phyloP scores from a whole-genome alignment of 2,797 vertebrate species.

The Uromys caudimaculatus region DNA sequence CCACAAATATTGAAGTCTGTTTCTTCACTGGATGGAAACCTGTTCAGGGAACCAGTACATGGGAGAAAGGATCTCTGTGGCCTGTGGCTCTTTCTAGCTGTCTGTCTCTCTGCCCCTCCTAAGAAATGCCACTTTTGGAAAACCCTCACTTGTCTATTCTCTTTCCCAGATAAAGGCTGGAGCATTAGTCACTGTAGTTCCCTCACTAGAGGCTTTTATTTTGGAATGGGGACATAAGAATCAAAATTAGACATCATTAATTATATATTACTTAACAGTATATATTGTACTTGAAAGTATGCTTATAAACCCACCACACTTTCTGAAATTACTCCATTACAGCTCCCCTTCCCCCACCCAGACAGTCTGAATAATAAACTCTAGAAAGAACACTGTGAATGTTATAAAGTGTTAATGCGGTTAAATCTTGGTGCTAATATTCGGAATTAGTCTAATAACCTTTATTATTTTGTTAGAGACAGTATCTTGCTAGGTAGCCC shows the following conservation, averaged over 20 bases:
- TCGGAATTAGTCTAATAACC: background rate
- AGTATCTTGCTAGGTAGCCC: background rate
- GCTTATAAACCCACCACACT: background rate
- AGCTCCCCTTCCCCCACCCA: background rate
- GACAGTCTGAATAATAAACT: constrained; percentile 55
- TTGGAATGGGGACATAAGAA: background rate
- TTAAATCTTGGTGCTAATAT: constrained; percentile 31
- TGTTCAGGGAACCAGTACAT: background rate
- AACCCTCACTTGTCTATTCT: background rate
- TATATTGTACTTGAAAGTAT: background rate
- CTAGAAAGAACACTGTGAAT: constrained; percentile 12
- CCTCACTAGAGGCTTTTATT: constrained; percentile 7
- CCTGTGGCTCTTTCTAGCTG: background rate
- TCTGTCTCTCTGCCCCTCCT: background rate
- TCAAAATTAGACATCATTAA: background rate
- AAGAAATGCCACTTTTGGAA: background rate
- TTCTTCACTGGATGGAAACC: background rate
- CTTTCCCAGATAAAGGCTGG: background rate
- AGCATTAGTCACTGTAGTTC: background rate
- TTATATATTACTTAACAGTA: background rate
- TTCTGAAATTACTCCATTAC: background rate
- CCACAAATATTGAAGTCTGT: background rate
- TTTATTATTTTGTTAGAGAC: background rate
- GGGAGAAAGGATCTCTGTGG: background rate
- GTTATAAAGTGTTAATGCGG: constrained; percentile 1